Conservation (phyloP, 2,797 vertebrate species). For the Staurois parvus region DNA sequence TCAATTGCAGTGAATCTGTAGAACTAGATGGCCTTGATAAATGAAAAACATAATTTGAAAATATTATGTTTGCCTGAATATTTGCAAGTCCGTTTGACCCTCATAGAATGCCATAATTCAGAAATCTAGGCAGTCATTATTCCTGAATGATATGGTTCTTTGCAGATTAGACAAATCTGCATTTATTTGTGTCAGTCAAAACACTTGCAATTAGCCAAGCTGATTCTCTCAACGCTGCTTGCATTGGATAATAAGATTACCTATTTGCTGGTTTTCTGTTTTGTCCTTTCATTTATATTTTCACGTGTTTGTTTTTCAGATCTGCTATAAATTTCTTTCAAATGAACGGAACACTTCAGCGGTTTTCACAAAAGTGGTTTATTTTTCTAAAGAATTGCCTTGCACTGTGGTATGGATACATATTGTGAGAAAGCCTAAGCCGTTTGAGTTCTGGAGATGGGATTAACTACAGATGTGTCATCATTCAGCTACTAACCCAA, state of each 20-base stretch:
- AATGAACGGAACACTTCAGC: conserved; percentile 39
- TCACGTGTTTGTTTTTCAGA: conserved; percentile 17
- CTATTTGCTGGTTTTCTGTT: neutral
- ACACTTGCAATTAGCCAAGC: no score
- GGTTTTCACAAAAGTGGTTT: conserved; percentile 53
- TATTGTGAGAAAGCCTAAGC: conserved; percentile 11
- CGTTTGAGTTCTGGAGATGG: conserved; percentile 9
- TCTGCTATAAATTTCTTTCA: neutral
- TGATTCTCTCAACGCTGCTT: no score
- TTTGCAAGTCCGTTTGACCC: no score
- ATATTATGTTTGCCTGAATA: no score
- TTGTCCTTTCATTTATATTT: neutral
- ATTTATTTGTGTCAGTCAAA: no score
- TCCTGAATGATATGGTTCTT: no score
- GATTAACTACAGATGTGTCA: conserved; percentile 38
- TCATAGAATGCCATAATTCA: no score
- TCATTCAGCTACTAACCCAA: conserved; percentile 37
- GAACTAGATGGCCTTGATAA: no score
- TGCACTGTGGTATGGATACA: conserved; percentile 46
- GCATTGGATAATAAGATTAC: neutral
- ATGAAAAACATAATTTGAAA: no score
- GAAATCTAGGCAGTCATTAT: neutral
- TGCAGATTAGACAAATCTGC: no score
- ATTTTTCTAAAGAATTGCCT: conserved; percentile 61
- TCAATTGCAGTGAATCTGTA: no score